Evolutionary conservation across 2,797 vertebrate genomes (phyloP).

Genomic region (Paratrypauchen microcephalus): DNA sequence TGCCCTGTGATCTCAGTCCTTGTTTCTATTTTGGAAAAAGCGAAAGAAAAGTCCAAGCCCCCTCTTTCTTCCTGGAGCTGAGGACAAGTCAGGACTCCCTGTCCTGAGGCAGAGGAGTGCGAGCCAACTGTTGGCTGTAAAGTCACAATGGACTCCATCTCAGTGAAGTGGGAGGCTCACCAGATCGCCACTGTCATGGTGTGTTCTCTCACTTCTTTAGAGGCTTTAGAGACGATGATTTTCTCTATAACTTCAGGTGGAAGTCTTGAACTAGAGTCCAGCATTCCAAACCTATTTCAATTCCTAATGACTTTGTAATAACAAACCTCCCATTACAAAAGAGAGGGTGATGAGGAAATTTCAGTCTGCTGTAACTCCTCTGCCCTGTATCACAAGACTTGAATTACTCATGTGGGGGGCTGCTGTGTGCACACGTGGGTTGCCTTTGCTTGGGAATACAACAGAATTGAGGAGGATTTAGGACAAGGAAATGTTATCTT

Average conservation of each 20-base stretch:
- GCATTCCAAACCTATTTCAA: neutral
- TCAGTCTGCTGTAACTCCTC: slow-evolving; percentile 39
- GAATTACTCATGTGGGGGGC: slow-evolving; percentile 33
- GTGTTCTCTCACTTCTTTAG: slow-evolving; percentile 1
- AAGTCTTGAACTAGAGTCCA: neutral
- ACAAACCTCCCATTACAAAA: slow-evolving; percentile 8
- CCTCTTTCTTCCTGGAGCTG: slow-evolving; percentile 27
- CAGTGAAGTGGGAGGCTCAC: slow-evolving; percentile 46
- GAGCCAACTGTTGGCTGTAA: slow-evolving; percentile 68
- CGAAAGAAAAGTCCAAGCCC: slow-evolving; percentile 57
- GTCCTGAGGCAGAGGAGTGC: slow-evolving; percentile 61
- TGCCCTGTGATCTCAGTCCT: no score
- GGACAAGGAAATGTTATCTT: no score
- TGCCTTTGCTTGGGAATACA: slow-evolving; percentile 10
- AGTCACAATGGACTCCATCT: slow-evolving; percentile 61
- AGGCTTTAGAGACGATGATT: neutral
- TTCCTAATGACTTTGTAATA: slow-evolving; percentile 31
- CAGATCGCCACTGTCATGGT: slow-evolving; percentile 14
- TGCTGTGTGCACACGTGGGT: slow-evolving; percentile 12
- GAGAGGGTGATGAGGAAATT: slow-evolving; percentile 49
- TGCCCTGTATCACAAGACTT: slow-evolving; percentile 50
- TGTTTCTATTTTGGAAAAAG: slow-evolving; percentile 6
- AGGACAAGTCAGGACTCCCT: slow-evolving; percentile 45
- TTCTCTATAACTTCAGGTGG: neutral
- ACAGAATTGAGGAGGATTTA: neutral